Conservation (phyloP, 2,113 vertebrate species). For the Coregonus clupeaformis region DNA sequence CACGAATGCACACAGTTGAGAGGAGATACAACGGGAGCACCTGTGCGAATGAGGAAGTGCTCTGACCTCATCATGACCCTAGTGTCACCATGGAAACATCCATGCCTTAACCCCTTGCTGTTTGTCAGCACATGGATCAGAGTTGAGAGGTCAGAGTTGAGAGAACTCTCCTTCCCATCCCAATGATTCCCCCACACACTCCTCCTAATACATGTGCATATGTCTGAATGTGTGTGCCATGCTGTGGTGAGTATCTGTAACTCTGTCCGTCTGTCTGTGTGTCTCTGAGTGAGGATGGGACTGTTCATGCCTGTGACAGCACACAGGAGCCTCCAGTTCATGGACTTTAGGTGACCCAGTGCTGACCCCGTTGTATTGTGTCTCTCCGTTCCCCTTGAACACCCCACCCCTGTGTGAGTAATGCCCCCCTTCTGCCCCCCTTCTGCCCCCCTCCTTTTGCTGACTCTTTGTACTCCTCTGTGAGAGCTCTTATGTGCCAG, state of each 20-base stretch:
- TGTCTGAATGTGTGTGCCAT: not conserved
- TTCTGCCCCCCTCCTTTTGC: slow-evolving; percentile 11
- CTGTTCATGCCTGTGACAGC: not conserved
- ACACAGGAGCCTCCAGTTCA: slow-evolving; percentile 65
- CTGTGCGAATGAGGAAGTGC: not conserved
- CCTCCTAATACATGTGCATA: not conserved
- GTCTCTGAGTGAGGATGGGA: not conserved
- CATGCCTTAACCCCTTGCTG: slow-evolving; percentile 52
- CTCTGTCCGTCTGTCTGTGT: not conserved
- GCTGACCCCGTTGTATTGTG: slow-evolving; percentile 79
- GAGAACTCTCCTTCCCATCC: not conserved
- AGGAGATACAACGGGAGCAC: not conserved
- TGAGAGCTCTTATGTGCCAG: slow-evolving; percentile 26
- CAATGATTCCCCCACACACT: not conserved
- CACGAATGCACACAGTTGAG: not conserved
- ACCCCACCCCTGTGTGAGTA: slow-evolving; percentile 63
- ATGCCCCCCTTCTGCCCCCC: no score
- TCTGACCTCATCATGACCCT: slow-evolving; percentile 60
- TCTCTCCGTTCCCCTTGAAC: slow-evolving; percentile 79
- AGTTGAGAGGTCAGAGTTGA: slow-evolving; percentile 57
- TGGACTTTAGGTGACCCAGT: slow-evolving; percentile 88
- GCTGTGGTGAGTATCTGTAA: no score
- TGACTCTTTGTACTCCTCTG: slow-evolving; percentile 41
- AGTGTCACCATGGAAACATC: slow-evolving; percentile 51
- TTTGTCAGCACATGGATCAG: slow-evolving; percentile 49